Base-by-base conservation (phyloP, 2,797 vertebrate genomes). In the Meriones psammophilus region DNA sequence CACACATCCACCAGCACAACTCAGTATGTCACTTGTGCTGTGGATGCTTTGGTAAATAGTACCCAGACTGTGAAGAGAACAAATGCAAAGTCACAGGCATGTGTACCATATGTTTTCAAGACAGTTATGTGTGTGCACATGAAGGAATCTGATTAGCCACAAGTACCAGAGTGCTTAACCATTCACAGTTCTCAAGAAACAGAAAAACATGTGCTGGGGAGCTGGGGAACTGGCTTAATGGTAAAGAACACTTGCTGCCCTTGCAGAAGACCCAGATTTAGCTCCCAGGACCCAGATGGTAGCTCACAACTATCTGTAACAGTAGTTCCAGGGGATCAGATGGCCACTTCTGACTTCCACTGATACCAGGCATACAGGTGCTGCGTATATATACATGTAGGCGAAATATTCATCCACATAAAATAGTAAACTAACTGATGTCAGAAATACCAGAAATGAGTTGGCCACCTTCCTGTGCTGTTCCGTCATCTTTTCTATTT, bases 1-100 rank as follows among this genome's bases (percentile, higher is more conserved):
- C 5, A 39, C 22, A 2, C 12, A 36, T 22, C 3, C 26, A 39
- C 20, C 15, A 10, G 0, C 0, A 20, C 76, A n/a, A 18, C 36
- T 80, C 30, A 5, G 42, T 12, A 54, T 42, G 13, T 64, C 13
- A 13, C 13, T 74, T 64, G 20, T 33, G 28, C 22, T 22, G 5
- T 54, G 4, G 0, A 10, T 3, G 15, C 4, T 58, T 8, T 1
- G 30, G n/a, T 10, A 30, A 76, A 26, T 10, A 30, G 10, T 26
- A 36, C 3, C 22, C 39, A 42, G 80, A 15, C 8, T 20, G 56
- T 39, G n/a, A 28, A 54, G 73, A 26, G n/a, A 17, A 8, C 33
- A 80, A 46, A 14, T 12, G 12, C 28, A 54, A 30, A 24, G 24
- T 2, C 42, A 77, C 64, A n/a, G 89, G 22, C 17, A 76, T 46